These are phyloP conservation scores for Tipula helvola DNA, from an alignment of 2,888 invertebrate species.

Conservation along the genomic window DNA sequence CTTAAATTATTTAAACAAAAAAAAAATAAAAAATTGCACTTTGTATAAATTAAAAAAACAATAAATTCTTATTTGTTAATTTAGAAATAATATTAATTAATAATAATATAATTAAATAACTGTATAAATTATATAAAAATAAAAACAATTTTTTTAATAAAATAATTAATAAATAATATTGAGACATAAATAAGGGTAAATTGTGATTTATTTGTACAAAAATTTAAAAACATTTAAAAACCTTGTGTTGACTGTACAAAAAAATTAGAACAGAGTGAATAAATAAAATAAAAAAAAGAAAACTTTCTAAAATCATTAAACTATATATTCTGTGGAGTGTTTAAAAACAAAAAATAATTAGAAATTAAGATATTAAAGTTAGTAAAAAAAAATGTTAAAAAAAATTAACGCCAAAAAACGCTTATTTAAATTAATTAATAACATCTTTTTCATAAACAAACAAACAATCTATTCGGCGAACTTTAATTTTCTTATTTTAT, in stretches of 20 bases:
- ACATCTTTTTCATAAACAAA: not conserved
- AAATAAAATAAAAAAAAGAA: not conserved
- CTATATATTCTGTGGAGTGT: not conserved
- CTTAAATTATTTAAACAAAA: not conserved
- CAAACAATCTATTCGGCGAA: not conserved
- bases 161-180: conserved; percentile 4
- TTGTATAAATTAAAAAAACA: not conserved
- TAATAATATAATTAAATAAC: not conserved
- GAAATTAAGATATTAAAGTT: not conserved
- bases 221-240: not conserved
- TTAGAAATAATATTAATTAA: not conserved
- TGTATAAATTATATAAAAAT: not conserved
- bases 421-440: conserved; percentile 6
- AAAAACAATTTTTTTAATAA: not conserved
- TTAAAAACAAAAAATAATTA: not conserved
- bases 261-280: not conserved
- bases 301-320: not conserved
- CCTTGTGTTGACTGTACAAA: not conserved
- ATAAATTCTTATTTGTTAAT: not conserved
- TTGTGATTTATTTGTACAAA: conserved; percentile 10
- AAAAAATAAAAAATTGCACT: not conserved
- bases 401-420: conserved; percentile 7
- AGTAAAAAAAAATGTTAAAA: not conserved
- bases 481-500: not conserved
- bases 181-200: conserved; percentile 8